Evolutionary conservation across 2,888 invertebrate genomes (phyloP).

Genomic region (Plusia festucae): DNA sequence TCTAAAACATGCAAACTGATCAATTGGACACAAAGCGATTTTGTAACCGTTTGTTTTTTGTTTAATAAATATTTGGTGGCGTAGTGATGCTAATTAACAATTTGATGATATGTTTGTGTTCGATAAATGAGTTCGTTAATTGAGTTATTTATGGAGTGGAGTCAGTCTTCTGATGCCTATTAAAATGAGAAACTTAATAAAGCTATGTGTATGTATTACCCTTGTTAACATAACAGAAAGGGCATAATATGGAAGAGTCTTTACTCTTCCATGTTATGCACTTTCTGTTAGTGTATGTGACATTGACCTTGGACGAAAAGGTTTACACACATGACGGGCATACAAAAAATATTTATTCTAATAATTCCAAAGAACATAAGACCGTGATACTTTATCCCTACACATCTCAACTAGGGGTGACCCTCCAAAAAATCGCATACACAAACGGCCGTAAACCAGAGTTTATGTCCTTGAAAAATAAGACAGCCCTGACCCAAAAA

Average conservation of each 20-base stretch:
- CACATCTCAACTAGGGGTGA: slow-evolving; percentile 25
- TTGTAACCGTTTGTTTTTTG: slow-evolving; percentile 39
- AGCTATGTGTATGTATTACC: neutral
- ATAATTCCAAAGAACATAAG: slow-evolving; percentile 46
- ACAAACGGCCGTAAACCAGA: slow-evolving; percentile 46
- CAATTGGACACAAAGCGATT: slow-evolving; percentile 40
- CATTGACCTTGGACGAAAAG: neutral
- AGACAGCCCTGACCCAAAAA: slow-evolving; percentile 51
- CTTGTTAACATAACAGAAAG: neutral
- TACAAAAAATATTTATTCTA: slow-evolving; percentile 29
- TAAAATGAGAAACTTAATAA: neutral
- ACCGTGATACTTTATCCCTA: slow-evolving; percentile 34
- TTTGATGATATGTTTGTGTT: slow-evolving; percentile 28
- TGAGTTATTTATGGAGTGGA: neutral
- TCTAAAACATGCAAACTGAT: slow-evolving; percentile 50
- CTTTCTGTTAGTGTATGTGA: neutral
- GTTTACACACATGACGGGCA: slow-evolving; percentile 24
- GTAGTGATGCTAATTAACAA: slow-evolving; percentile 28
- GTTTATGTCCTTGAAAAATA: slow-evolving; percentile 58
- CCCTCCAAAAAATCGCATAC: slow-evolving; percentile 37
- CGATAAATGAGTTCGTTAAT: slow-evolving; percentile 30
- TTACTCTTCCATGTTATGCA: too few relatives aligned
- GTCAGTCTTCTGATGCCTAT: neutral
- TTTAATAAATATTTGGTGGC: slow-evolving; percentile 37
- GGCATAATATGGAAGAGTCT: neutral